phyloP scores from a whole-genome alignment of 2,113 vertebrate species.

The Coregonus clupeaformis region DNA sequence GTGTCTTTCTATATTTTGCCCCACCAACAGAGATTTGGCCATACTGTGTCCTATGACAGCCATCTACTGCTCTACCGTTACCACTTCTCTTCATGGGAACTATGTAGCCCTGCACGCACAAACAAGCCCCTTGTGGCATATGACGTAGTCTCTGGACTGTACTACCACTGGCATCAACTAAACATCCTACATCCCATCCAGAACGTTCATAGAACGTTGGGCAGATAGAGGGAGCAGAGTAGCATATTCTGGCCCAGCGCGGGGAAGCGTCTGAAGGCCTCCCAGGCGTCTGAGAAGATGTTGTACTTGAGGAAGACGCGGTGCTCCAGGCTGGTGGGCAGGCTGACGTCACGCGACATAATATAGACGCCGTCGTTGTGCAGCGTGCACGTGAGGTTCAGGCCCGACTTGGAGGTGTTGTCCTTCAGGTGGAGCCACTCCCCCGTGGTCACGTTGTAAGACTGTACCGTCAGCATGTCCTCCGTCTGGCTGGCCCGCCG shows the following conservation, averaged over 20 bases:
- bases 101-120: slow-evolving; percentile 16
- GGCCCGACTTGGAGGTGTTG: slow-evolving; percentile 89
- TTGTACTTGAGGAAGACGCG: slow-evolving; percentile 93
- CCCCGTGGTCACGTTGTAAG: slow-evolving; percentile 83
- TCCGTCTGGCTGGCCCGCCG: slow-evolving; percentile 79
- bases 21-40: neutral
- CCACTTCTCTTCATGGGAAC: neutral
- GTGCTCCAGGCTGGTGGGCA: slow-evolving; percentile 86
- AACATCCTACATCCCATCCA: neutral
- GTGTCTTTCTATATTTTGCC: neutral
- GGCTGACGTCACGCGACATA: slow-evolving; percentile 86
- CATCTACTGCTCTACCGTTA: neutral
- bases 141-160: neutral
- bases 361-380: slow-evolving; percentile 96
- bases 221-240: slow-evolving; percentile 91
- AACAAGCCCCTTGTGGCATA: slow-evolving; percentile 4
- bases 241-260: slow-evolving; percentile 90
- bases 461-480: slow-evolving; percentile 88
- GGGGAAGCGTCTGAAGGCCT: slow-evolving; percentile 85
- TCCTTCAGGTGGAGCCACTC: slow-evolving; percentile 90
- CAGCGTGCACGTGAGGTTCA: slow-evolving; percentile 91
- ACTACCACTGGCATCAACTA: neutral
- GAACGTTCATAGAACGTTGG: slow-evolving; percentile 64
- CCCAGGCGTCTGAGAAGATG: slow-evolving; percentile 88
- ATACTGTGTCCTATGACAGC: neutral